Percentiles rank a stretch among this genome's conserved stretches.
Conservation (phyloP, 2,888 invertebrate species). For the Carpatolechia fugitivella region DNA sequence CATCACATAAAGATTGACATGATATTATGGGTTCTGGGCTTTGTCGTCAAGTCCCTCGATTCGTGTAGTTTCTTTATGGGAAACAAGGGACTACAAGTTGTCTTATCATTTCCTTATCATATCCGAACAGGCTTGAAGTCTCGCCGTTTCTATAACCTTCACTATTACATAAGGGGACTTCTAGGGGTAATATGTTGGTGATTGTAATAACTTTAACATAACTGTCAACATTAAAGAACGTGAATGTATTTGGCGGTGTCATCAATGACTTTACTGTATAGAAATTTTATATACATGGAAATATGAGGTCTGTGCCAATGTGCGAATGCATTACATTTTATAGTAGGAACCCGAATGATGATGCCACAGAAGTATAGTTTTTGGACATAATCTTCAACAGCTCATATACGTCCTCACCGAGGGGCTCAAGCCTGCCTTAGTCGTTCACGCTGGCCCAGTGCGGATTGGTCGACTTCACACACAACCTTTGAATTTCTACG, state of each 20-base stretch:
- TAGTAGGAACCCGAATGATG: no score
- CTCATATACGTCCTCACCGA: no score
- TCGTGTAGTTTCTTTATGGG: not conserved
- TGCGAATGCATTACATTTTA: no score
- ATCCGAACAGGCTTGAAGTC: no score
- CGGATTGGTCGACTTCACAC: no score
- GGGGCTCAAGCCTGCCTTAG: no score
- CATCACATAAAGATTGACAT: conserved; percentile 5
- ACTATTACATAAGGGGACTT: not conserved
- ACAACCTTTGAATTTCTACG: no score
- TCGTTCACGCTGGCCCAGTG: no score
- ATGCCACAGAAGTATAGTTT: no score
- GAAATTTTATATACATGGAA: no score
- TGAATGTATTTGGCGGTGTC: not conserved
- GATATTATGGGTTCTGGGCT: not conserved
- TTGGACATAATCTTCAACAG: no score
- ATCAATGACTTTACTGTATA: conserved; percentile 2
- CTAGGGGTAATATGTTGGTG: not conserved
- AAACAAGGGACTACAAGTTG: not conserved
- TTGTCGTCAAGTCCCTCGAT: not conserved
- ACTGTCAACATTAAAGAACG: not conserved
- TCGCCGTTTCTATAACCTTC: not conserved
- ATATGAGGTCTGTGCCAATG: not conserved
- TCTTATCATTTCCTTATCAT: no score
- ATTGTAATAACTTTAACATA: not conserved